Conservation (phyloP, 1,140 invertebrate genomes). For the Drosophila ananassae region DNA sequence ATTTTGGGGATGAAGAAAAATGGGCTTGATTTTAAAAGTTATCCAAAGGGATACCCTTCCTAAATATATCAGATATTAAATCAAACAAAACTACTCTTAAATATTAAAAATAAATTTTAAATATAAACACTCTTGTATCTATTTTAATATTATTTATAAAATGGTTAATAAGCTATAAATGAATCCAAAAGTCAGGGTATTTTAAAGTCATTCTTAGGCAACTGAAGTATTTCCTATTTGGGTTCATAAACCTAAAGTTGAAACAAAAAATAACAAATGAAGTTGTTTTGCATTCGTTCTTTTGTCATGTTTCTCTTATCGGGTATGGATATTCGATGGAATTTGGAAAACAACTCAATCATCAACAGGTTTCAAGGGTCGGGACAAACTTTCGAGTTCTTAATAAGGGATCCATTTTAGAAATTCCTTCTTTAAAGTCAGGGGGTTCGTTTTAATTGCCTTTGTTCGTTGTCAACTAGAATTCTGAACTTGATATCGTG, state of each 20-base stretch:
- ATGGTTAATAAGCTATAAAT: no score
- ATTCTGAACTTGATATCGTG: neutral
- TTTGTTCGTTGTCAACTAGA: no score
- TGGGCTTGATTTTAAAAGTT: conserved; percentile 48
- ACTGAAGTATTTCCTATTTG: conserved; percentile 4
- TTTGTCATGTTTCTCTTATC: conserved; percentile 47
- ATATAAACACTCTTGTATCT: neutral
- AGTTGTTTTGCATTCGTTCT: conserved; percentile 73
- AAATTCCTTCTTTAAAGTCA: no score
- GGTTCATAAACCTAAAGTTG: conserved; percentile 59
- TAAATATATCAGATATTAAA: neutral
- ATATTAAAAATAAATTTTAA: no score
- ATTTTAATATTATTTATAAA: neutral
- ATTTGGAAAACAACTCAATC: conserved; percentile 32
- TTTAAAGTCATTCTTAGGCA: neutral
- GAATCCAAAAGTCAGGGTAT: conserved; percentile 4
- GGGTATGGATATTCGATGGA: conserved; percentile 17
- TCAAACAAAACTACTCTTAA: neutral
- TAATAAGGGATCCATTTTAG: neutral
- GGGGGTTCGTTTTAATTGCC: no score
- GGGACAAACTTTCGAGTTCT: neutral
- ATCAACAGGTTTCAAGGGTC: conserved; percentile 1
- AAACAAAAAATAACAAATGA: conserved; percentile 56
- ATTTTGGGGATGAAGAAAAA: conserved; percentile 47
- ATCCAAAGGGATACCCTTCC: conserved; percentile 42